Evolutionary conservation across 2,113 vertebrate species (phyloP), one percentile per base, ranked within the genome.

Genomic region (Hiodon tergisus): DNA sequence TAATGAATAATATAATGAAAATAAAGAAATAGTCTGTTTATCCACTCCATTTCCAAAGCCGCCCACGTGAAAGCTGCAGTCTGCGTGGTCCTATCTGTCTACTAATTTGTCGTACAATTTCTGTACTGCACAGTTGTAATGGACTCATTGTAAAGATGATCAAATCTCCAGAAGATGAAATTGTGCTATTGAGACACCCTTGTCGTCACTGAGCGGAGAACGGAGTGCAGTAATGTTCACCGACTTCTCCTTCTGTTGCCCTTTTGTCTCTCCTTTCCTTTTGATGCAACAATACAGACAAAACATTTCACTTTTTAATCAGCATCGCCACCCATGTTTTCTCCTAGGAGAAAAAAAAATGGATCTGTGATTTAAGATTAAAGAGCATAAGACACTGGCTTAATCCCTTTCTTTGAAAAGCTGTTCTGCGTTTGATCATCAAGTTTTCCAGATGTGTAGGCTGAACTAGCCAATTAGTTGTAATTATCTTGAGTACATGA

Each of bases 401-500:
- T 53, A 13, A 59, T 58, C 31, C 46, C 6, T 53, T 48, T 62
- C n/a, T 52, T 73, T 73, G 48, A 62, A 63, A 63, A 51, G 48
- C n/a, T 62, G 11, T 61, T 63, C 46, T 73, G 58, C 48, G 11
- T 62, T 73, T 73, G n/a, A 72, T 72, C 71, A 73, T 62, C 47
- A 16, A 16, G 61, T 63, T 63, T 63, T 63, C 61, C 61, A 63
- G 61, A 74, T 75, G 60, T 69, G 75, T 72, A 68, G 77, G 62
- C 70, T 61, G 48, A 80, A 77, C 79, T 77, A 75, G 69, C 67
- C 72, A 69, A 76, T 81, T 83, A 76, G 65, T 80, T 77, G 70
- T 75, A 72, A 62, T 82, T 82, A 79, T 67, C 69, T 69, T 54
- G 61, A 74, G 80, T 61, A 73, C 63, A 80, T 82, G 75, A 82